Base-by-base conservation (phyloP, 1,140 invertebrate species). In the Drosophila pandora region DNA sequence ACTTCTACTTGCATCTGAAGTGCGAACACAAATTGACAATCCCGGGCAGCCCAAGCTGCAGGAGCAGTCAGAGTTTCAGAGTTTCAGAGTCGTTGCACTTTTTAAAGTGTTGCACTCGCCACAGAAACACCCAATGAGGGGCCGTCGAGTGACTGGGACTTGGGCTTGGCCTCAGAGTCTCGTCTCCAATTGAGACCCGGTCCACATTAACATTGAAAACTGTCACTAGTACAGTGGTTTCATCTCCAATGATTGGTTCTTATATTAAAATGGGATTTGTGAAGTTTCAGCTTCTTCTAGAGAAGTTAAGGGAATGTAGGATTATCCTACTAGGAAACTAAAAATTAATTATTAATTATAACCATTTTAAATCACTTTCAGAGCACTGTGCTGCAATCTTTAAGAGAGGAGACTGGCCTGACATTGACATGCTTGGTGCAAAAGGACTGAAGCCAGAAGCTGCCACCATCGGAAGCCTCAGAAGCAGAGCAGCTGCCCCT, bases 21-120 rank as follows among this genome's bases (percentile, higher is more conserved):
- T 88, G 83, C 79, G 72, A 88, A 87, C 75, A 77, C 83, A 79
- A 79, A 88, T 82, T 85, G 81, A 85, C 81, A 85, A 81, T 79
- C 62, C 80, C 75, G 22, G 50, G 77, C 70, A 47, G 70, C 53
- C 81, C 49, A 45, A 77, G 76, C 67, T 76, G 58, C 41, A 54
- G 76, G 55, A 56, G 63, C 49, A 58, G 71, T 45, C 43, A 43
- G 56, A 43, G 61, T 47, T 39, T n/a, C n/a, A n/a, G n/a, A n/a
- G n/a, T n/a, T n/a, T 34, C 25, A 50, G 63, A 79, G 76, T 72
- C 72, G 76, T 79, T 84, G 76, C 76, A 84, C 76, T 83, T 76
- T 76, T 76, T 65, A 83, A 84, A 83, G 79, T 83, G 79, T 80
- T 75, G 58, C 61, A 85, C 65, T 85, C 76, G 30, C 54, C 45